Base-by-base conservation (phyloP, 2,797 vertebrate genomes). In the Alosa sapidissima region DNA sequence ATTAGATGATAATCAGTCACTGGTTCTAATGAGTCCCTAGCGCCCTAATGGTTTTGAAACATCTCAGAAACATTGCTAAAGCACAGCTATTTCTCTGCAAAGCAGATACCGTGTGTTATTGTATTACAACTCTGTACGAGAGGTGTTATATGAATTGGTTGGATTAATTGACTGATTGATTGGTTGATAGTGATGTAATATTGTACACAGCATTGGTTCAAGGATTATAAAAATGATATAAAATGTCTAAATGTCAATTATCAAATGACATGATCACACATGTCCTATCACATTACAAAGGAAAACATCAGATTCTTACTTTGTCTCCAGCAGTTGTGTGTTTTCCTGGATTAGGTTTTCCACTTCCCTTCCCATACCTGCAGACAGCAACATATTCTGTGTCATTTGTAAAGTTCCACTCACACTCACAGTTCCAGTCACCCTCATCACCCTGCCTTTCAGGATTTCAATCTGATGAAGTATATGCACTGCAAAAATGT, bases 341-440 rank as follows among this genome's bases (percentile, higher is more conserved):
- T 99, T 99, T 92, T 99, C 98, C 93, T 97, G 91, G 86, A 99
- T 97, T 28, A 99, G 96, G 91, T 99, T 99, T 88, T 99, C 98
- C 87, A 99, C 98, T 93, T 99, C 98, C 86, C 98, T 97, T 85
- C 98, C 97, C 98, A 99, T 99, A 87, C 98, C 98, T 99, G 93
- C 83, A 94, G 90, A 91, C 85, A 88, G 87, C 9, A 87, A 84
- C 68, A 78, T 19, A 36, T 41, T 3, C 41, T 2, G 5, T 21
- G 24, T n/a, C 21, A 1, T 84, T 75, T 84, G 86, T 19, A 88
- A 85, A 85, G 36, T 1, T 24, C 83, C 81, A 5, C 10, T 85
- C 7, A n/a, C n/a, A n/a, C n/a, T n/a, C n/a, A n/a, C n/a, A n/a
- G 45, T 60, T n/a, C 1, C 1, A 75, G 41, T 41, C 1, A 65